Percentiles rank a stretch among this genome's conserved stretches.
Conservation (phyloP, 2,888 invertebrate genomes). For the Incurvaria masculella region DNA sequence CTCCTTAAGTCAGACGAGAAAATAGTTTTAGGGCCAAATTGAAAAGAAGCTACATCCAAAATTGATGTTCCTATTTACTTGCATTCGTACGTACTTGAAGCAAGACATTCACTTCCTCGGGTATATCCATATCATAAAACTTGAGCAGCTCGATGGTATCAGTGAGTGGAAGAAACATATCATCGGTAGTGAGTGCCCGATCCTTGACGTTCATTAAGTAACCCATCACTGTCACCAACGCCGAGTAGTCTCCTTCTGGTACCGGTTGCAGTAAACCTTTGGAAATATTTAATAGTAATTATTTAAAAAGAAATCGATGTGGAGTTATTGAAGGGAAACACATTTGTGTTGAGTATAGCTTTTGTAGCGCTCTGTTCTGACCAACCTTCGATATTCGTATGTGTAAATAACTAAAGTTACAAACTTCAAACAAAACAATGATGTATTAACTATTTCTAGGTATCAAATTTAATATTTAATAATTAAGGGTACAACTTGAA, state of each 20-base stretch:
- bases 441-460: too few species aligned
- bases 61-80: too few species aligned
- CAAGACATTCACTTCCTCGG: slow-evolving; percentile 91
- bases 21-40: not conserved
- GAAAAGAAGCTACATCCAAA: not conserved
- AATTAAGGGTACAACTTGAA: not conserved
- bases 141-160: slow-evolving; percentile 91
- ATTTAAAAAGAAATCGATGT: too few species aligned
- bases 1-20: slow-evolving; percentile 63
- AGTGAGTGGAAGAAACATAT: slow-evolving; percentile 93
- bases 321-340: not conserved
- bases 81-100: slow-evolving; percentile 71
- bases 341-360: too few species aligned
- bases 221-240: slow-evolving; percentile 91
- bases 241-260: slow-evolving; percentile 85
- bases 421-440: too few species aligned
- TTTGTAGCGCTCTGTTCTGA: too few species aligned
- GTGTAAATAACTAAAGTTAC: too few species aligned
- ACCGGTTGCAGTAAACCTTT: slow-evolving; percentile 65
- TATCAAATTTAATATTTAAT: too few species aligned
- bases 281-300: too few species aligned
- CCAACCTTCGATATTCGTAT: too few species aligned
- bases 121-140: slow-evolving; percentile 94
- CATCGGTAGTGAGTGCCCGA: slow-evolving; percentile 81
- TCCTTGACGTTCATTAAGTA: slow-evolving; percentile 92